Evolutionary conservation across 1,140 invertebrate genomes (phyloP), one percentile per base, ranked within the genome.

Genomic region (Maconellicoccus hirsutus): DNA sequence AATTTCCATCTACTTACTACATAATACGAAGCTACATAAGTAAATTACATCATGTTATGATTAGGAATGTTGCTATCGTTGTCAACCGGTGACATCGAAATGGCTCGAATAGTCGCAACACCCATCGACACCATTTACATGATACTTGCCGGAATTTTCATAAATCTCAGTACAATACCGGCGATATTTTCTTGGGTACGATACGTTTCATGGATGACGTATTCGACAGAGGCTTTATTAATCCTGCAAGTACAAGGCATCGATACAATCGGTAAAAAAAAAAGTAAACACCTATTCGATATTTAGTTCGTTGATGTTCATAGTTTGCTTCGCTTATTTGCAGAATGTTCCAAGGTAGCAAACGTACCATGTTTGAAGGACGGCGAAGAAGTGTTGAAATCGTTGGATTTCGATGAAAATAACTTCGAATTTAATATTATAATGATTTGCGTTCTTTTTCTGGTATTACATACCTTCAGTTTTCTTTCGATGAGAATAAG

Each of bases 61-160:
- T 92, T 92, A 76, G 89, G 90, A 42, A 89, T 87, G 23, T 86
- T 92, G 72, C 84, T 89, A 22, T 76, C 42, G n/a, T 3, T 52
- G 2, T 52, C 42, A 14, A 52, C 42, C n/a, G n/a, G n/a, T 19
- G n/a, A 16, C n/a, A 16, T 52, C 12, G n/a, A 16, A 8, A 52
- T 87, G 69, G 91, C 90, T 2, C 89, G 93, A 82, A 85, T 89
- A 0, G 91, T 91, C 77, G 81, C 95, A 42, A 87, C 94, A 39
- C 91, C 93, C 0, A 91, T 93, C 76, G 91, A 94, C 80, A 92
- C 92, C 73, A 81, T 90, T 33, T 82, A 93, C 21, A 93, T 94
- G 91, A 87, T 93, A 73, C 91, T 90, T 0, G 92, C 91, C 72
- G 92, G 92, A 66, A 81, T 91, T 6, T 93, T 93, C 76, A 83